Evolutionary conservation across 2,888 invertebrate species (phyloP), one percentile per base, ranked within the genome.

Genomic region (Ectemnius lituratus): DNA sequence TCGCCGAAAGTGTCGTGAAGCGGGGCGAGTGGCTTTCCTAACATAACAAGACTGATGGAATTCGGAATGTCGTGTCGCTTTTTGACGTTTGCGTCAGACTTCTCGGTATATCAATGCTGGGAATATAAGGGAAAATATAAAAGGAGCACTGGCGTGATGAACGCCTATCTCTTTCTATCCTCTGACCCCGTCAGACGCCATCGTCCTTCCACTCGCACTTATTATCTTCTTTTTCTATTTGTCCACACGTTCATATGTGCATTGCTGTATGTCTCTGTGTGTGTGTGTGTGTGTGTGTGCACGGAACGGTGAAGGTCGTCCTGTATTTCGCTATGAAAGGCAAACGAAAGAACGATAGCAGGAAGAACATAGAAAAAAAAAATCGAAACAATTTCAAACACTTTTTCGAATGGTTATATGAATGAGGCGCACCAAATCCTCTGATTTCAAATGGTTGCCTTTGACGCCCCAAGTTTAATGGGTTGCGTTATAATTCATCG

Each of bases 61-160:
- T 52, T 52, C 52, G 5, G 4, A 14, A 13, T 6, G 52, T 6
- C 16, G 52, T 16, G 1, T 52, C 16, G 52, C 52, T 52, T 52
- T 52, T 52, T 52, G 16, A 52, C 52, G 14, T 16, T n/a, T n/a
- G 52, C 16, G 52, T 16, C 52, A 16, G n/a, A 16, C 52, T 16
- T 52, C 16, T 16, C n/a, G 52, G 52, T 16, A 52, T 52, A 52
- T 52, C 52, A 52, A 52, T 52, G 52, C 52, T 6, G 8, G 16
- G 52, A 52, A 52, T 52, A 52, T 52, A 52, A 52, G 52, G 14
- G 52, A 52, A 16, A 52, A 52, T 52, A 52, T 52, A 16, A 52
- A 52, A 52, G 52, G 52, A 52, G 16, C 52, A 52, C 52, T 16
- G 52, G 16, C 16, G 14, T 52, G 52, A 16, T 16, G 52, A 6